Base-by-base conservation (phyloP, 1,140 invertebrate species). In the Oreohelix idahoensis region DNA sequence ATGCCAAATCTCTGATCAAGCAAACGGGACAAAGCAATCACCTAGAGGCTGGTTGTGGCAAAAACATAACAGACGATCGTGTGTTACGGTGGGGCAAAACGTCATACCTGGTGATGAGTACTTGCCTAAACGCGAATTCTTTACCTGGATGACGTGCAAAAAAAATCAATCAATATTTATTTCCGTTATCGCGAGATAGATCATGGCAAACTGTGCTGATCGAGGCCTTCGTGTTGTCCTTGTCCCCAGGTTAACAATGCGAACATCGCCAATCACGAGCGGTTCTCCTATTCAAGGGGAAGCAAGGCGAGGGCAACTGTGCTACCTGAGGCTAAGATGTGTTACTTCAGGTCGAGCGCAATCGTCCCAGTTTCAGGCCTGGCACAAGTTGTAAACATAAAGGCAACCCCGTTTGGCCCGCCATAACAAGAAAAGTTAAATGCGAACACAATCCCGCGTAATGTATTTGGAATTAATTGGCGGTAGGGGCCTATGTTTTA, bases 321-420 rank as follows among this genome's bases (percentile, higher is more conserved):
- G 63, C 17, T 32, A 66, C 17, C 0, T 17, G 5, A 66, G 63
- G 63, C 63, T n/a, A 32, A 17, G 1, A n/a, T 23, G n/a, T 66
- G 63, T 17, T 32, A 66, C 63, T 32, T 66, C 5, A 66, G 63
- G 63, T 17, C 63, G n/a, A 66, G 63, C 63, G 63, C 63, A 58
- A 4, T 58, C 26, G 63, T 32, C 63, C 63, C 17, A 0, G n/a
- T 66, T 66, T 66, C 63, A 66, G 63, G 63, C 63, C 29, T 32
- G 63, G n/a, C 32, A 23, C n/a, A 74, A 13, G 1, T 74, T 39
- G 71, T 74, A 74, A 74, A 45, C 38, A 74, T 42, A 39, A 45
- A 45, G 71, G 36, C 36, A 45, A 38, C 42, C 23, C 8, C 4
- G 8, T 39, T 32, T 66, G 63, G 63, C 63, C 38, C 42, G 45